phyloP scores from a whole-genome alignment of 2,797 vertebrate genomes.

The Tenualosa ilisha region DNA sequence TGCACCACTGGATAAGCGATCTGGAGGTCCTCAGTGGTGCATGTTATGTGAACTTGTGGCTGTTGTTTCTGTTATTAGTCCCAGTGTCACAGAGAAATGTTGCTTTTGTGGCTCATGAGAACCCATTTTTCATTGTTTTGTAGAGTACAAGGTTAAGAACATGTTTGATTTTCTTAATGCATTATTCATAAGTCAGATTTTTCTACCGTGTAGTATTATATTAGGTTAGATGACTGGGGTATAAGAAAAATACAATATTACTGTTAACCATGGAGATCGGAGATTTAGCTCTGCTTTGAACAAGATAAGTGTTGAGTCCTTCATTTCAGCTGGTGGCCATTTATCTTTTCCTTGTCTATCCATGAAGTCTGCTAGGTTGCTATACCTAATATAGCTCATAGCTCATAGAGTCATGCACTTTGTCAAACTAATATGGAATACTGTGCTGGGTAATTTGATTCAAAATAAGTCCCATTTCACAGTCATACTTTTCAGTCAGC shows the following conservation, averaged over 20 bases:
- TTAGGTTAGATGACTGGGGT: not conserved
- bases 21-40: not conserved
- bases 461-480: no score
- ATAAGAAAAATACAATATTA: not conserved
- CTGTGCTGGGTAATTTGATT: no score
- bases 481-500: no score
- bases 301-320: not conserved
- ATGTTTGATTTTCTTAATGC: not conserved
- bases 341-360: not conserved
- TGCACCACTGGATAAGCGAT: not conserved
- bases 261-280: not conserved
- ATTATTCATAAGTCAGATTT: conserved; percentile 12
- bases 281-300: not conserved
- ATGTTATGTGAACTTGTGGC: not conserved
- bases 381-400: no score
- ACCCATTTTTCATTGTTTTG: not conserved
- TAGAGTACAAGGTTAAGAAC: not conserved
- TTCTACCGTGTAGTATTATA: not conserved
- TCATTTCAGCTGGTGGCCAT: not conserved
- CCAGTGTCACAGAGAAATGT: not conserved
- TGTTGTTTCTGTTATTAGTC: not conserved
- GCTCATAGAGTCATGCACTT: no score
- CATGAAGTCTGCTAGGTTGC: no score
- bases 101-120: not conserved
- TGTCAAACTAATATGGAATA: no score